Percentiles rank a stretch among this genome's conserved stretches.
Conservation (phyloP, 2,888 invertebrate genomes). For the Netelia fuscicornis region DNA sequence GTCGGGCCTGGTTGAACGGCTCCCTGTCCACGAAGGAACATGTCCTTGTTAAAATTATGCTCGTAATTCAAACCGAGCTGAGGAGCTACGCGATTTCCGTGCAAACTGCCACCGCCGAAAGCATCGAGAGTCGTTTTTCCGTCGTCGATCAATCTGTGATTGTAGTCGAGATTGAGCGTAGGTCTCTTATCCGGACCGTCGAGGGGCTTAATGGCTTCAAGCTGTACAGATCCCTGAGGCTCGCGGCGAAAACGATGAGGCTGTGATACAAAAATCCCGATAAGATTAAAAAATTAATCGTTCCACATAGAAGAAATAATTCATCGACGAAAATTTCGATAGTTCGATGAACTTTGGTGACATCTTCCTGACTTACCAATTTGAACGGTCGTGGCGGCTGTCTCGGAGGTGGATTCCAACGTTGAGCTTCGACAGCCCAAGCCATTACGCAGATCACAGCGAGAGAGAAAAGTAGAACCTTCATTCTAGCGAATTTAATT, state of each 20-base stretch:
- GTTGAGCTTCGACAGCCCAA: slow-evolving; percentile 39
- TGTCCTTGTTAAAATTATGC: slow-evolving; percentile 64
- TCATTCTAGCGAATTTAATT: slow-evolving; percentile 34
- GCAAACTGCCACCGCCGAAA: slow-evolving; percentile 69
- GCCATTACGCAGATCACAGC: slow-evolving; percentile 26
- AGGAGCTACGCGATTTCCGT: slow-evolving; percentile 59
- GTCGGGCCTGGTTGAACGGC: slow-evolving; percentile 62
- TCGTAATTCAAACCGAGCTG: slow-evolving; percentile 66
- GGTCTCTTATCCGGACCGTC: slow-evolving; percentile 32
- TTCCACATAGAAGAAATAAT: background rate
- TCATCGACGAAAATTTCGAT: background rate
- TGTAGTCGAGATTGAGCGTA: slow-evolving; percentile 44
- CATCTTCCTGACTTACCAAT: slow-evolving; percentile 6
- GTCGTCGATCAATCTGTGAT: slow-evolving; percentile 40
- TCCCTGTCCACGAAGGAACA: slow-evolving; percentile 67
- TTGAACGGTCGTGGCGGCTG: slow-evolving; percentile 11
- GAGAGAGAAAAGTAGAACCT: slow-evolving; percentile 27
- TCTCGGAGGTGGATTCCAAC: background rate
- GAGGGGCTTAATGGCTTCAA: slow-evolving; percentile 8
- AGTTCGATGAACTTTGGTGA: background rate
- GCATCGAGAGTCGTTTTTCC: slow-evolving; percentile 54
- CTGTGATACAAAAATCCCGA: background rate
- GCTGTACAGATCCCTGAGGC: slow-evolving; percentile 50
- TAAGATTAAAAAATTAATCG: background rate
- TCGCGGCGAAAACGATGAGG: slow-evolving; percentile 56